phyloP scores from a whole-genome alignment of 2,797 vertebrate genomes.

The Silurus lanzhouensis region DNA sequence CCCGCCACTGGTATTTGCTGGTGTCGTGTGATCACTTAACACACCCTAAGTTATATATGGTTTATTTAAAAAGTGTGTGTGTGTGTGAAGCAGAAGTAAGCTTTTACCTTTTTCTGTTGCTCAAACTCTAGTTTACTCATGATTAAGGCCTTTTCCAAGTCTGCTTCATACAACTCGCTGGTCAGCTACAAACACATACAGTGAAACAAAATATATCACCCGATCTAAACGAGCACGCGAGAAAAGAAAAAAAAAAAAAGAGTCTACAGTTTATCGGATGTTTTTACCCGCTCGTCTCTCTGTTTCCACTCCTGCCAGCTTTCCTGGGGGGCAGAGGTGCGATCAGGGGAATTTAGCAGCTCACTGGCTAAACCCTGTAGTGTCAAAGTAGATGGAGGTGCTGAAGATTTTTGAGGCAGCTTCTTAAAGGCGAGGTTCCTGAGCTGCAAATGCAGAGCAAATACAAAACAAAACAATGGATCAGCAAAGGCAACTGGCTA shows the following conservation, averaged over 20 bases:
- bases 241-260: no score
- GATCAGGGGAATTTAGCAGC: conserved; percentile 72
- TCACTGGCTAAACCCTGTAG: conserved; percentile 79
- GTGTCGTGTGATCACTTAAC: no score
- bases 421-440: conserved; percentile 95
- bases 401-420: conserved; percentile 86
- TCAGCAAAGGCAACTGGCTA: not conserved
- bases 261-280: not conserved
- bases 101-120: conserved; percentile 83
- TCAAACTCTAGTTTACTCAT: conserved; percentile 92
- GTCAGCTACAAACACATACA: conserved; percentile 76
- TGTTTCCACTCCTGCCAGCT: conserved; percentile 93
- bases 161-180: conserved; percentile 90
- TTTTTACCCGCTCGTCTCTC: conserved; percentile 87
- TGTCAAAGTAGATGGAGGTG: conserved; percentile 61
- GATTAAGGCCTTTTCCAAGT: conserved; percentile 92
- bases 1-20: no score
- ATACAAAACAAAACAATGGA: not conserved
- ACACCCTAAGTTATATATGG: not conserved
- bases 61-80: not conserved
- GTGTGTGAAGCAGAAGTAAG: not conserved
- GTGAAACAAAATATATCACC: not conserved
- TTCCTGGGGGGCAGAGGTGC: conserved; percentile 72
- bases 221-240: not conserved
- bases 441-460: conserved; percentile 73